Percentiles rank a stretch among this genome's conserved stretches.
phyloP scores from a whole-genome alignment of 2,797 vertebrate species.

The Melanotaenia parkinsoni region DNA sequence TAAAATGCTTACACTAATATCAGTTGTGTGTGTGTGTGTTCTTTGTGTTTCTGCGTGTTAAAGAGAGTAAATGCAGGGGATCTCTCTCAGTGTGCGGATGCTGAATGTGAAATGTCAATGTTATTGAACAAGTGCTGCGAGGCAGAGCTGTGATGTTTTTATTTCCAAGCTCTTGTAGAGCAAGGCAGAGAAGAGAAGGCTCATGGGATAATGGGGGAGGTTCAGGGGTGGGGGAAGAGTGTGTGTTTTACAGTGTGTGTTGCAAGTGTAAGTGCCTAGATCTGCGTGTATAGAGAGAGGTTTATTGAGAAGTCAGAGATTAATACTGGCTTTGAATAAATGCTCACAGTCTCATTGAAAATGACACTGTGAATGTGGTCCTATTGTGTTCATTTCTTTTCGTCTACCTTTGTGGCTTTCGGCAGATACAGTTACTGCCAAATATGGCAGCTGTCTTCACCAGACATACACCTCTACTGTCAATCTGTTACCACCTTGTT shows the following conservation, averaged over 20 bases:
- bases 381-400: conserved; percentile 26
- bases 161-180: conserved; percentile 82
- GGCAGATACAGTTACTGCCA: conserved; percentile 39
- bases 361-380: conserved; percentile 53
- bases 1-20: conserved; percentile 55
- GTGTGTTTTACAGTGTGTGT: conserved; percentile 43
- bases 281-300: conserved; percentile 59
- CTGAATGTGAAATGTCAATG: conserved; percentile 86
- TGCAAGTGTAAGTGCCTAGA: conserved; percentile 44
- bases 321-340: conserved; percentile 67
- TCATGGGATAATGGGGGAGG: conserved; percentile 79
- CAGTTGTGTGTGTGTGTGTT: conserved; percentile 31
- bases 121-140: conserved; percentile 86
- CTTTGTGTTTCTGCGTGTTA: conserved; percentile 64
- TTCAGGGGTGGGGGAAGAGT: conserved; percentile 46
- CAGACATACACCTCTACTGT: conserved; percentile 65
- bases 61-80: conserved; percentile 72
- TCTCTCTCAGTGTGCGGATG: conserved; percentile 69
- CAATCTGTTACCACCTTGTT: conserved; percentile 77
- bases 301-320: conserved; percentile 67
- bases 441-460: conserved; percentile 63
- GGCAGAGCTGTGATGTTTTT: conserved; percentile 84
- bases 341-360: conserved; percentile 67
- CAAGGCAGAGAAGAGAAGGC: conserved; percentile 77
- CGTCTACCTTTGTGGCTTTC: conserved; percentile 35